A percentile compares a stretch with the other conserved stretches of the same genome.
These are phyloP conservation scores for Atrina japonica DNA, from an alignment of 2,888 invertebrate genomes.

Conservation along the genomic window DNA sequence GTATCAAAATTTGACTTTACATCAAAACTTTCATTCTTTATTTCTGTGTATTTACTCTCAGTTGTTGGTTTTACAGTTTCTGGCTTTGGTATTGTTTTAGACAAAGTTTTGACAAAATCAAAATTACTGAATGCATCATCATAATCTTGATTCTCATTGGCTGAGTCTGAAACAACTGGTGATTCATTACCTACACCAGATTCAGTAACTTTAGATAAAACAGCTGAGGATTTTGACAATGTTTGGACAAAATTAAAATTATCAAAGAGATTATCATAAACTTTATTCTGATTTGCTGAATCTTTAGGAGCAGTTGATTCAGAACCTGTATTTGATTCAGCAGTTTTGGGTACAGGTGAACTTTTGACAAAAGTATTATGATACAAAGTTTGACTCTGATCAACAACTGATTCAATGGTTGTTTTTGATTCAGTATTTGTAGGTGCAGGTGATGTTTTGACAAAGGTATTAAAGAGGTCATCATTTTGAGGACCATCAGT, in stretches of 20 bases:
- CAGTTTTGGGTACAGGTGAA: not conserved
- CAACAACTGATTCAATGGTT: not conserved
- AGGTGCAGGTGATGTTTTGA: no score
- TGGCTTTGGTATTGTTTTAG: not conserved
- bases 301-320: not conserved
- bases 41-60: no score
- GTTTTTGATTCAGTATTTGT: not conserved
- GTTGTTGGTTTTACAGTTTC: no score
- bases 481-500: not conserved
- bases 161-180: not conserved
- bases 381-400: no score
- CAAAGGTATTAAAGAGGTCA: conserved; percentile 1
- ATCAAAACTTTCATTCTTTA: no score
- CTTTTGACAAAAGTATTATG: not conserved
- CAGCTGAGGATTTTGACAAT: not conserved
- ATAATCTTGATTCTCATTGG: not conserved
- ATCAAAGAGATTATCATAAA: not conserved
- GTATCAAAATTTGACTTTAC: no score
- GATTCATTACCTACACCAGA: not conserved
- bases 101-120: conserved; percentile 4
- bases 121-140: not conserved
- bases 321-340: not conserved
- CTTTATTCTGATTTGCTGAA: not conserved
- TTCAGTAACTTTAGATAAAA: not conserved
- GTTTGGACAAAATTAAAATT: not conserved